phyloP scores from a whole-genome alignment of 2,888 invertebrate species.

The Mythimna lalbum region DNA sequence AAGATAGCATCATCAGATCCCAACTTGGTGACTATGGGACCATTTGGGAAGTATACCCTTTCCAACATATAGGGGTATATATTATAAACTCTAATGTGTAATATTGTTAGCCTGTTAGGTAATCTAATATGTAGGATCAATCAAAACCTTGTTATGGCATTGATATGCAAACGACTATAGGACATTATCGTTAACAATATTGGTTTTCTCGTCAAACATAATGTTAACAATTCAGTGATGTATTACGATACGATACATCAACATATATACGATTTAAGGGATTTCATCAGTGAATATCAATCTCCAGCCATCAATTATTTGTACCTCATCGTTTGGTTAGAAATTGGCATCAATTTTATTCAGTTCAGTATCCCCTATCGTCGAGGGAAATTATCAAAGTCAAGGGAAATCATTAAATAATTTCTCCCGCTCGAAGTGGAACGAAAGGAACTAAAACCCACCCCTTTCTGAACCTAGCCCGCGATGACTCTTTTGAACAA shows the following conservation, averaged over 20 bases:
- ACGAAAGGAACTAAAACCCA: too few species aligned
- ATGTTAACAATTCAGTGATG: conserved; percentile 29
- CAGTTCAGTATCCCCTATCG: not conserved
- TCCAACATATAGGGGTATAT: too few species aligned
- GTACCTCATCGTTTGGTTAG: not conserved
- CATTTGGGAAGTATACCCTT: too few species aligned
- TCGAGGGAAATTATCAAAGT: too few species aligned
- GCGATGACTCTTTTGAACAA: too few species aligned
- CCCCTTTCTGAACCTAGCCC: too few species aligned
- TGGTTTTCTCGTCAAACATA: not conserved
- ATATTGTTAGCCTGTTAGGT: not conserved
- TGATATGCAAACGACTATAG: conserved; percentile 4
- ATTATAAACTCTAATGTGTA: not conserved
- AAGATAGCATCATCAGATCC: too few species aligned
- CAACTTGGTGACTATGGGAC: too few species aligned
- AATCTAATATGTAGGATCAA: conserved; percentile 39
- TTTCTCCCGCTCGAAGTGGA: too few species aligned
- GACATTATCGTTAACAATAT: conserved; percentile 29
- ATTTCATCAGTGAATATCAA: conserved; percentile 14
- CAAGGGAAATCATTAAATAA: too few species aligned
- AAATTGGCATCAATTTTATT: too few species aligned
- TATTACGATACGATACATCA: not conserved
- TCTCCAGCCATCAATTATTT: conserved; percentile 13
- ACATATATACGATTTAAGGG: not conserved
- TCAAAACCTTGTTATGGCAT: conserved; percentile 18